phyloP scores from a whole-genome alignment of 2,797 vertebrate genomes.

The Enteromius viviparus region DNA sequence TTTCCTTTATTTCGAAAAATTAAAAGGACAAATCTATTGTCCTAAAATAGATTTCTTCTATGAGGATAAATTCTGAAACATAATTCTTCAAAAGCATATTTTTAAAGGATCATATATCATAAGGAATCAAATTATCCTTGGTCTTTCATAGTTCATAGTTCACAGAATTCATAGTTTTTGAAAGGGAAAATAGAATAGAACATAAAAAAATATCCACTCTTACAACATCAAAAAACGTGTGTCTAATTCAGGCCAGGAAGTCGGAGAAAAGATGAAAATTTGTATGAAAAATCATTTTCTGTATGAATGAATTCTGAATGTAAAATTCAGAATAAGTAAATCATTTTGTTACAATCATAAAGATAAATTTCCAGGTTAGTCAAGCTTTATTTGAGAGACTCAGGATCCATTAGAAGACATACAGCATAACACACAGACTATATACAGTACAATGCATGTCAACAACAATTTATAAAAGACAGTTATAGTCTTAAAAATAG shows the following conservation, averaged over 20 bases:
- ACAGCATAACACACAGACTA: not conserved
- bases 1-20: not conserved
- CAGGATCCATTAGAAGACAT: not conserved
- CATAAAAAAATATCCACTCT: not conserved
- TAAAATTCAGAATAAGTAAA: no score
- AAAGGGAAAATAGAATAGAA: not conserved
- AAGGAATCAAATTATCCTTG: conserved; percentile 2
- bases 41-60: not conserved
- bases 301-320: no score
- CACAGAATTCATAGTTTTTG: not conserved
- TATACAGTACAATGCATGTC: not conserved
- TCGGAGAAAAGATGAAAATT: no score
- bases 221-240: not conserved
- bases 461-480: not conserved
- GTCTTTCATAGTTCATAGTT: not conserved
- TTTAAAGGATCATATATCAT: conserved; percentile 14
- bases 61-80: not conserved
- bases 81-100: conserved; percentile 4
- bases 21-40: not conserved
- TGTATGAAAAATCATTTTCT: no score
- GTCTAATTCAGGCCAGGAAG: no score
- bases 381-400: not conserved
- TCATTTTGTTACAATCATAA: not conserved
- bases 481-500: no score
- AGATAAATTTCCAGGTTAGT: not conserved